Evolutionary conservation across 2,888 invertebrate species (phyloP).

Genomic region (Flexamia atlantica): DNA sequence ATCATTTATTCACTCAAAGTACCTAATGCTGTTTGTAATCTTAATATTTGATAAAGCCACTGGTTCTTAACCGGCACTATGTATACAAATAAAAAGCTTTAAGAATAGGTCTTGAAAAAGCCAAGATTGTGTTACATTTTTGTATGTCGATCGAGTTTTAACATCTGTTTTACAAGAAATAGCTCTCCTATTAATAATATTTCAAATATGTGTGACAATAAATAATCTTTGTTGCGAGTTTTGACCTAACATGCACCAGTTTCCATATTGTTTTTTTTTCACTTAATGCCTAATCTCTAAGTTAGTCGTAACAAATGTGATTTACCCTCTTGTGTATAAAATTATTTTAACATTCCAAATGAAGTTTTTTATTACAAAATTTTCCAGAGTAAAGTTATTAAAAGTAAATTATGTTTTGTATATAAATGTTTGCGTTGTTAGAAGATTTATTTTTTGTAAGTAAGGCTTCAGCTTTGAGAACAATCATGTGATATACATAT

Average conservation of each 20-base stretch:
- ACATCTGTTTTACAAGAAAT: background rate
- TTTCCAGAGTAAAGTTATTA: conserved; percentile 47
- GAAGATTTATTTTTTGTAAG: conserved; percentile 57
- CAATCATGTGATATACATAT: conserved; percentile 57
- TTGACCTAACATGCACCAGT: background rate
- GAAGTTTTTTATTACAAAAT: conserved; percentile 42
- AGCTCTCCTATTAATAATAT: conserved; percentile 18
- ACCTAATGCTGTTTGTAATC: conserved; percentile 19
- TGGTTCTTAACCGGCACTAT: conserved; percentile 12
- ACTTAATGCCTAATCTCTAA: conserved; percentile 30
- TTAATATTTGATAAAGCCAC: conserved; percentile 15
- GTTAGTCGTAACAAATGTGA: conserved; percentile 52
- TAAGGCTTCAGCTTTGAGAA: conserved; percentile 55
- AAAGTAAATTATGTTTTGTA: conserved; percentile 49
- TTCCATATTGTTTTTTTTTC: conserved; percentile 6
- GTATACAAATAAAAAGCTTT: conserved; percentile 54
- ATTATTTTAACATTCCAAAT: conserved; percentile 57
- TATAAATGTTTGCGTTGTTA: conserved; percentile 50
- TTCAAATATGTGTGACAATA: conserved; percentile 43
- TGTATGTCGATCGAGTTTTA: conserved; percentile 31
- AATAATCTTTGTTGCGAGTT: conserved; percentile 34
- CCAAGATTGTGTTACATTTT: background rate
- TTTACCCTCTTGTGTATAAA: conserved; percentile 53
- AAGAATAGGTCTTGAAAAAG: conserved; percentile 24
- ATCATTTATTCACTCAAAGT: conserved; percentile 13